phyloP scores from a whole-genome alignment of 2,797 vertebrate genomes.

The Betta splendens region DNA sequence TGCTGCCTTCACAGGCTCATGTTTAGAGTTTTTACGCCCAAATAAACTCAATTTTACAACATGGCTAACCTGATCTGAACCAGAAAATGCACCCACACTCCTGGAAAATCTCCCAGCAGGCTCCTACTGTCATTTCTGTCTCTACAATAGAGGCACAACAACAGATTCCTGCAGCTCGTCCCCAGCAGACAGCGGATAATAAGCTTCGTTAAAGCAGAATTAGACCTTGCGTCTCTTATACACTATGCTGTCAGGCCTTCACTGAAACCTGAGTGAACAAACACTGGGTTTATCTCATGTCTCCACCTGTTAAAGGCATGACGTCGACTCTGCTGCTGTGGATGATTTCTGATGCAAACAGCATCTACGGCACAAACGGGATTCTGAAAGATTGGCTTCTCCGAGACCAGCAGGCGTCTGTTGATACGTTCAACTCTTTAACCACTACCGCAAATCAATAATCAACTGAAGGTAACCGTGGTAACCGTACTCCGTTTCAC shows the following conservation, averaged over 20 bases:
- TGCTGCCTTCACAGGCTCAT: constrained; percentile 52
- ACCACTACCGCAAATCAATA: no score
- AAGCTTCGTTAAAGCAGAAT: background rate
- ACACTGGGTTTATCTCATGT: no score
- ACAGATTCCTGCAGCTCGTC: constrained; percentile 32
- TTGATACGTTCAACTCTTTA: no score
- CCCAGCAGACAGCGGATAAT: background rate
- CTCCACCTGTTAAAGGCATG: no score
- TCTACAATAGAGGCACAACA: no score
- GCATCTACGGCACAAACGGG: no score
- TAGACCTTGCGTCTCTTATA: background rate
- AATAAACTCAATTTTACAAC: constrained; percentile 74
- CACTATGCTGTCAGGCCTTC: background rate
- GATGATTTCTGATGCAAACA: no score
- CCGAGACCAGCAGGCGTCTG: no score
- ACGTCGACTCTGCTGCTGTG: no score
- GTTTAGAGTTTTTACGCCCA: constrained; percentile 73
- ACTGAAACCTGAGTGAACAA: no score
- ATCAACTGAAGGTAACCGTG: background rate
- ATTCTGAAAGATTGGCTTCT: no score
- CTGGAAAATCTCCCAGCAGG: constrained; percentile 71
- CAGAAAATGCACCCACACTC: constrained; percentile 74
- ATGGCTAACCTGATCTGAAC: constrained; percentile 72
- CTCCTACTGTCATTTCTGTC: constrained; percentile 56
- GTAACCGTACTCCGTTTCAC: background rate